Conservation (phyloP, 64 coral and sea anemone genomes). For the Montipora capricornis region DNA sequence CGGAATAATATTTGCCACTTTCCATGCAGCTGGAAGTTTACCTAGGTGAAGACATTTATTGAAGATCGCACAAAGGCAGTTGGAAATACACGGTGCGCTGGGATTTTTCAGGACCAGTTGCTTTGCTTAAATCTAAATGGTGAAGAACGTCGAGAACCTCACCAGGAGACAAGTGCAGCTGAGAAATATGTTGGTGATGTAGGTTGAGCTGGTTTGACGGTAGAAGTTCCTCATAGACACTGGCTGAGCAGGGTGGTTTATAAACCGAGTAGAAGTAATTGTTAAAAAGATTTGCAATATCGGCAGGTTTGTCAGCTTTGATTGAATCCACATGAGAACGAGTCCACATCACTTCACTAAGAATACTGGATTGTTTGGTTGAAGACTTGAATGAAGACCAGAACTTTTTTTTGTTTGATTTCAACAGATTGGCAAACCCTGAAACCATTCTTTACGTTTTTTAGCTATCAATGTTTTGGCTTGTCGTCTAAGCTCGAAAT, state of each 20-base stretch:
- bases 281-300: conserved; percentile 4
- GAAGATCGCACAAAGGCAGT: conserved; percentile 15
- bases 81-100: background rate
- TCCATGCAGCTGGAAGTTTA: conserved; percentile 7
- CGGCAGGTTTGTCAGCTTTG: too few relatives aligned
- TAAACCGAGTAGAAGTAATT: conserved; percentile 18
- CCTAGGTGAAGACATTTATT: conserved; percentile 5
- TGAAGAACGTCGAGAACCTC: background rate
- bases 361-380: background rate
- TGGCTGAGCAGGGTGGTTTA: background rate
- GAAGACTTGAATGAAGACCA: background rate
- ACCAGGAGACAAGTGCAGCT: conserved; percentile 2
- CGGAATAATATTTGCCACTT: background rate
- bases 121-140: too few relatives aligned
- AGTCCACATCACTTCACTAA: background rate
- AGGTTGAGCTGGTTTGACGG: background rate
- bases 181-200: conserved; percentile 14
- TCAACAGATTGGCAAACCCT: background rate
- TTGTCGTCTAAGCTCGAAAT: background rate
- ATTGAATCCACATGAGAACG: too few relatives aligned
- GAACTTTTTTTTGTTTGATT: background rate
- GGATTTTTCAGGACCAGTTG: too few relatives aligned
- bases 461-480: conserved; percentile 13
- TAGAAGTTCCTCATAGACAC: too few relatives aligned
- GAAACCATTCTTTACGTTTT: conserved; percentile 43